Base-by-base conservation (phyloP, 2,888 invertebrate species). In the Pseudeuparius sepicola region DNA sequence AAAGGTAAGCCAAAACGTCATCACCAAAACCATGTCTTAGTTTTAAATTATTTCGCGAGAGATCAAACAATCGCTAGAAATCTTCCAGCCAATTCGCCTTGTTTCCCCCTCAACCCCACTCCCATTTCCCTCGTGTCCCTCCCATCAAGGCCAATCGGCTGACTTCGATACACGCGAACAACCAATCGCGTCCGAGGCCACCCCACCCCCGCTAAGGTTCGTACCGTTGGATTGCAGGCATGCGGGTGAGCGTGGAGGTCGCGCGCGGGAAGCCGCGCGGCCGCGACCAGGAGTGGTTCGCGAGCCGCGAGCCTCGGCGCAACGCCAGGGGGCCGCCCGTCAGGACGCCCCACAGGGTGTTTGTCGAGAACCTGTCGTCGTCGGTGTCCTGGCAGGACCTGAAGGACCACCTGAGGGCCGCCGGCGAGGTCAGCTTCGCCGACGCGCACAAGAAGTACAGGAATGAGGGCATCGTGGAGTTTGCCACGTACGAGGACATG, bases 391-490 rank as follows among this genome's bases (percentile, higher is more conserved):
- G 20, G 20, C 20, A 20, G 20, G 20, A 20, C n/a, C 20, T 20
- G 20, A 20, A 20, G n/a, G 20, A 20, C n/a, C n/a, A 20, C 20
- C 20, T 25, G 10, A 5, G 26, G 7, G 9, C 6, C 7, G 26
- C 26, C 11, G 26, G 26, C 5, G 26, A 25, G 11, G 26, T 25
- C 6, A 25, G 9, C 6, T 25, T 25, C 11, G 11, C 26, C 6
- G 26, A 25, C 11, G 26, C 11, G 5, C 26, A 25, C 10, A 25
- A 25, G 26, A 25, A 25, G 10, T 25, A 25, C 26, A 5, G 26
- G 6, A 25, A 25, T 25, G 26, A 25, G 10, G 26, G 26, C 11
- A 25, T 25, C 20, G 20, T 20, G 20, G 20, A 20, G 20, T 20
- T 20, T 20, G 20, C 20, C 6, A 7, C 20, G 20, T 10, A 25